Evolutionary conservation across 2,888 invertebrate species (phyloP).

Genomic region (Acleris holmiana): DNA sequence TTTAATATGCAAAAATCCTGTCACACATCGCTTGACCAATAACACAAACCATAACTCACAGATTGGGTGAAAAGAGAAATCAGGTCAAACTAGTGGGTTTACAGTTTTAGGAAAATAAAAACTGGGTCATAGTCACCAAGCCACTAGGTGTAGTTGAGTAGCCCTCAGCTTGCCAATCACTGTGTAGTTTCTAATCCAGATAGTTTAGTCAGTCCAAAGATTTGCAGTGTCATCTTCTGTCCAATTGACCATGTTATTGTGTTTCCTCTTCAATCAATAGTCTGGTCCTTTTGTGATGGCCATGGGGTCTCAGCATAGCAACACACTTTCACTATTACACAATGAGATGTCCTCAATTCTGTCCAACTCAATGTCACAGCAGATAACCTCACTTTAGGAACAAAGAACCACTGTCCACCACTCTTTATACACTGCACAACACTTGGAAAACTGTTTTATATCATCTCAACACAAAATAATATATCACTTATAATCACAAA

Average conservation of each 20-base stretch:
- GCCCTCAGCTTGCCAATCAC: not conserved
- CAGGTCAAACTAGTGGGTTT: constrained; percentile 15
- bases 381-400: constrained; percentile 44
- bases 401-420: constrained; percentile 49
- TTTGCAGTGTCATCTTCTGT: not conserved
- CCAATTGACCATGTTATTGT: not conserved
- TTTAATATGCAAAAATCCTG: not conserved
- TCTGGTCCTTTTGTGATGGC: constrained; percentile 50
- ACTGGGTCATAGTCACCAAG: constrained; percentile 25
- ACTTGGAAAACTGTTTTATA: not conserved
- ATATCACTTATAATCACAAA: constrained; percentile 12
- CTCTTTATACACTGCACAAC: constrained; percentile 27
- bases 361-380: constrained; percentile 26
- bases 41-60: not conserved
- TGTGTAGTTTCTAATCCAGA: not conserved
- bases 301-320: constrained; percentile 43
- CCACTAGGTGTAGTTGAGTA: not conserved
- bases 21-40: not conserved
- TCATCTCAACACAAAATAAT: constrained; percentile 13
- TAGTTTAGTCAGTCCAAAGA: not conserved
- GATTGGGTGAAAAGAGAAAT: constrained; percentile 18
- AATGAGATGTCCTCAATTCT: constrained; percentile 41
- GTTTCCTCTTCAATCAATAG: constrained; percentile 35
- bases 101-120: constrained; percentile 10
- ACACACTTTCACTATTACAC: constrained; percentile 61